Conservation (phyloP, 2,888 invertebrate species). For the Lobophora halterata region DNA sequence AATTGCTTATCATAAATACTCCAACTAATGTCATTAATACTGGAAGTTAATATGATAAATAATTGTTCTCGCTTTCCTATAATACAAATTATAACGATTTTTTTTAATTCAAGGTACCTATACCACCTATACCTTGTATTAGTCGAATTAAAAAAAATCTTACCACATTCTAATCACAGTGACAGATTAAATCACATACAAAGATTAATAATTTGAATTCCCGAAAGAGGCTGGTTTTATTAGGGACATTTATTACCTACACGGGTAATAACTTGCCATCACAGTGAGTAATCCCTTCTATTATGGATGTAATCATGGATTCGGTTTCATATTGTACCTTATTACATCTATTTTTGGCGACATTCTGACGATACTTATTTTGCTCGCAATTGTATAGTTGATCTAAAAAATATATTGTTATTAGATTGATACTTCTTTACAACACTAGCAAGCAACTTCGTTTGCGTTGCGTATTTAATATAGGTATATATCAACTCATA, state of each 20-base stretch:
- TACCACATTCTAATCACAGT: slow-evolving; percentile 12
- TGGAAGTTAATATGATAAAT: too few relatives aligned
- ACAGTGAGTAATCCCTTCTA: slow-evolving; percentile 24
- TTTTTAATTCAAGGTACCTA: slow-evolving; percentile 1
- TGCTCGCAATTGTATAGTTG: too few relatives aligned
- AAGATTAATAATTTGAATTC: slow-evolving; percentile 29
- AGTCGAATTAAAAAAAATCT: neutral
- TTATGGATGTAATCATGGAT: slow-evolving; percentile 22
- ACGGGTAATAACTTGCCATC: slow-evolving; percentile 25
- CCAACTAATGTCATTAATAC: too few relatives aligned
- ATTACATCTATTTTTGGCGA: slow-evolving; percentile 8
- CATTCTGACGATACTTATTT: slow-evolving; percentile 2
- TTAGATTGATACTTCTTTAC: too few relatives aligned
- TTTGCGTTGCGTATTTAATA: too few relatives aligned
- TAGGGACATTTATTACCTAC: slow-evolving; percentile 25
- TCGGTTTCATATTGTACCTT: slow-evolving; percentile 12
- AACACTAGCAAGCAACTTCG: too few relatives aligned
- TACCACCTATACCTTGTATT: neutral
- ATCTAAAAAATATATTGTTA: too few relatives aligned
- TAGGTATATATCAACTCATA: too few relatives aligned
- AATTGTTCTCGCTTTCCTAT: too few relatives aligned
- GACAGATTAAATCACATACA: slow-evolving; percentile 24
- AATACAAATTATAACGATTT: too few relatives aligned
- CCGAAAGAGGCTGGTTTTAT: slow-evolving; percentile 23
- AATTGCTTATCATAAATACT: too few relatives aligned